Base-by-base conservation (phyloP, 2,113 vertebrate species). In the Sinosuthora webbiana region DNA sequence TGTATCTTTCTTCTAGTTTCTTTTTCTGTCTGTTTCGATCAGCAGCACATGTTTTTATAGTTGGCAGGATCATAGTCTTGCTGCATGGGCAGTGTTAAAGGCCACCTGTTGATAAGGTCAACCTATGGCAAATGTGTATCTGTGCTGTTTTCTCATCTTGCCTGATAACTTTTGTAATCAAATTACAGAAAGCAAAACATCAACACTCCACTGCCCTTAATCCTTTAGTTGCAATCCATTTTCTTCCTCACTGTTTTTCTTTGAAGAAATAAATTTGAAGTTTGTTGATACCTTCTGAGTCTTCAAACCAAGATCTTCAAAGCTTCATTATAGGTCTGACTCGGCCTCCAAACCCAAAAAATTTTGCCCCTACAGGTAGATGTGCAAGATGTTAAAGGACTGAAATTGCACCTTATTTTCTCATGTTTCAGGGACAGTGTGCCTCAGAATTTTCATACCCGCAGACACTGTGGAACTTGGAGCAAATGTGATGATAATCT, bases 311-410 rank as follows among this genome's bases (percentile, higher is more conserved):
- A 45, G 12, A 27, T 78, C 20, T 67, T 18, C 14, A 35, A 59
- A 82, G 18, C 27, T 75, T 55, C 3, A 0, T 52, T 70, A 2
- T 13, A 57, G 16, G 4, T 10, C 59, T 59, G 50, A 37, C 31
- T 49, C 1, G 0, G 4, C 14, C 45, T 31, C 16, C 33, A 57
- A 85, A 15, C 19, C 22, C 13, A 0, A 1, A 28, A 52, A 44
- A 5, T 5, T 31, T 30, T 60, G 13, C 44, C 14, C 4, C 30
- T 71, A 11, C 30, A n/a, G 35, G 10, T 7, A 45, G 16, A 13
- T 64, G 8, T 2, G 24, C 14, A 23, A 20, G 15, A 63, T 67
- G 31, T 75, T 10, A 53, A 35, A 23, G 75, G 13, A 25, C 24
- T 67, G 13, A 75, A 79, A 53, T 39, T 6, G 21, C 7, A 41